These are phyloP conservation scores for Xestia xanthographa DNA, from an alignment of 2,888 invertebrate genomes.

Conservation along the genomic window DNA sequence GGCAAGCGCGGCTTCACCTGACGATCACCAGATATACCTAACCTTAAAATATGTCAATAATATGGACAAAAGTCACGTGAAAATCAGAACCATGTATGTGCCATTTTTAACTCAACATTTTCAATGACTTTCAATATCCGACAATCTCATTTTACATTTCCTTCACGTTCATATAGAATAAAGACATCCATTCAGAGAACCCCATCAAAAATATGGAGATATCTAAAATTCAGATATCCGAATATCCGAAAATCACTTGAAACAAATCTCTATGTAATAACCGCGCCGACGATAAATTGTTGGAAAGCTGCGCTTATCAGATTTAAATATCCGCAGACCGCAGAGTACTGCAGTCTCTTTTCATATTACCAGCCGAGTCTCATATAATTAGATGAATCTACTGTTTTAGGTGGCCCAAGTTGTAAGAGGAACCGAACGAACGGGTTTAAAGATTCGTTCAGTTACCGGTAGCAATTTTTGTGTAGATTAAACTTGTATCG, in stretches of 20 bases:
- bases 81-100: conserved; percentile 18
- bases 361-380: conserved; percentile 71
- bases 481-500: not conserved
- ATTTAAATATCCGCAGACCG: conserved; percentile 66
- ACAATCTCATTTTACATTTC: conserved; percentile 13
- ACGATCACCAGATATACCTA: not conserved
- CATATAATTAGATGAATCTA: conserved; percentile 75
- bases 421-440: not conserved
- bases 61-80: not conserved
- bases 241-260: conserved; percentile 54
- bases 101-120: conserved; percentile 7
- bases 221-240: conserved; percentile 51
- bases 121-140: conserved; percentile 5
- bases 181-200: conserved; percentile 41
- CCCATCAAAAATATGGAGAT: conserved; percentile 46
- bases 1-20: not conserved
- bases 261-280: conserved; percentile 62
- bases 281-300: conserved; percentile 61
- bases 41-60: not conserved
- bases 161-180: conserved; percentile 31
- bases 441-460: not conserved
- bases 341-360: conserved; percentile 71
- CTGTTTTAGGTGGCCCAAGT: conserved; percentile 42
- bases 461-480: not conserved
- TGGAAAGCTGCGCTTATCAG: conserved; percentile 64